A percentile compares a stretch with the other conserved stretches of the same genome.
phyloP scores from a whole-genome alignment of 2,888 invertebrate species.

The Tethea ocularis region DNA sequence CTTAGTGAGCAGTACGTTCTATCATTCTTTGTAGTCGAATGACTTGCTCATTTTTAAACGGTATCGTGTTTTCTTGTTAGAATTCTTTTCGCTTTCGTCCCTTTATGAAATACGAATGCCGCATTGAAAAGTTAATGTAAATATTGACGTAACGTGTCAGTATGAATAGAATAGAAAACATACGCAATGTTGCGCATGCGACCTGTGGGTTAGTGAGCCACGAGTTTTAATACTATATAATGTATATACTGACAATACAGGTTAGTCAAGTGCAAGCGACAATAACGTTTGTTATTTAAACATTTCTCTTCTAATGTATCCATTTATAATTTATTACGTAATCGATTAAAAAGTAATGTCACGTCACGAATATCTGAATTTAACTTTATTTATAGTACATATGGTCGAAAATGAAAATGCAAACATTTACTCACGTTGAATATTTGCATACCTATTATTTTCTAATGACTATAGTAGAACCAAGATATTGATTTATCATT shows the following conservation, averaged over 20 bases:
- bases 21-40: constrained; percentile 56
- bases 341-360: not conserved
- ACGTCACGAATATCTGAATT: not conserved
- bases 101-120: constrained; percentile 33
- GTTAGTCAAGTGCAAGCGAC: constrained; percentile 29
- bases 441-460: not conserved
- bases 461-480: not conserved
- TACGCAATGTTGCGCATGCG: constrained; percentile 38
- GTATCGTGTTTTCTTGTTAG: constrained; percentile 37
- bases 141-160: constrained; percentile 63
- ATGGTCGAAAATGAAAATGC: not conserved
- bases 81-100: constrained; percentile 55
- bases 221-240: constrained; percentile 19
- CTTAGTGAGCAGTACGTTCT: constrained; percentile 60
- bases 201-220: constrained; percentile 69
- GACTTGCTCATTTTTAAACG: constrained; percentile 48
- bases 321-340: constrained; percentile 13
- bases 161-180: constrained; percentile 58
- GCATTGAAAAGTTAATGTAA: constrained; percentile 60
- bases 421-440: not conserved
- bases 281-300: constrained; percentile 25
- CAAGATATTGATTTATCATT: not conserved
- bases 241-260: constrained; percentile 31
- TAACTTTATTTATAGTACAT: not conserved
- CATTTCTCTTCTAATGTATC: constrained; percentile 20